phyloP scores from a whole-genome alignment of 1,140 invertebrate genomes.

The Venturia canescens region DNA sequence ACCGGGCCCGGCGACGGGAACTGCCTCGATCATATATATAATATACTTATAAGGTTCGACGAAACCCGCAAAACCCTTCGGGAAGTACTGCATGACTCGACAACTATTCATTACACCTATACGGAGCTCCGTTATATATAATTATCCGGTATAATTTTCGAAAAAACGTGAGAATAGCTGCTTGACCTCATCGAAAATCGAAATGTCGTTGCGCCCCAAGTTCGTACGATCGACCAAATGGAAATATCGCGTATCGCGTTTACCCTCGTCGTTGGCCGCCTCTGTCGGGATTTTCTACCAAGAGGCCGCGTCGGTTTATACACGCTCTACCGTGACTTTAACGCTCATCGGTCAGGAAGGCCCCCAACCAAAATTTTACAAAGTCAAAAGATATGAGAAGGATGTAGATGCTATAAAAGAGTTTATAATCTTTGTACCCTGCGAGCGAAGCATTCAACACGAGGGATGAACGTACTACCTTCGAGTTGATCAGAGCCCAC shows the following conservation, averaged over 20 bases:
- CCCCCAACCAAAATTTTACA: conserved; percentile 13
- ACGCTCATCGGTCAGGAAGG: conserved; percentile 64
- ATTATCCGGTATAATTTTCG: not conserved
- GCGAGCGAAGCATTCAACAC: not conserved
- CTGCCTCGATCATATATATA: conserved; percentile 24
- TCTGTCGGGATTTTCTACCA: not conserved
- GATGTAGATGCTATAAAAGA: conserved; percentile 5
- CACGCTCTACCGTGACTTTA: conserved; percentile 56
- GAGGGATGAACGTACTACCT: conserved; percentile 30
- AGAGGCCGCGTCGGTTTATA: not conserved
- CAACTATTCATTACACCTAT: not conserved
- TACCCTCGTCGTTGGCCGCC: not conserved
- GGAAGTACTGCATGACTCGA: conserved; percentile 24
- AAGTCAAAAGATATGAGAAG: not conserved
- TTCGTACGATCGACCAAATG: not conserved
- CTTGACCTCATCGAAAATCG: not conserved
- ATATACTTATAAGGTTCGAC: too few species aligned
- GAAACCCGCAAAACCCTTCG: conserved; percentile 19
- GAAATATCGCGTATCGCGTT: not conserved
- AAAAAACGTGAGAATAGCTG: not conserved
- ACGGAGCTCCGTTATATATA: not conserved
- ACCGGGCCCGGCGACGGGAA: not conserved
- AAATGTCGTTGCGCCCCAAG: not conserved
- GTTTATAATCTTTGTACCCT: conserved; percentile 43
- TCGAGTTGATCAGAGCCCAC: not conserved